Evolutionary conservation across 2,797 vertebrate genomes (phyloP).

Genomic region (Iguana delicatissima): DNA sequence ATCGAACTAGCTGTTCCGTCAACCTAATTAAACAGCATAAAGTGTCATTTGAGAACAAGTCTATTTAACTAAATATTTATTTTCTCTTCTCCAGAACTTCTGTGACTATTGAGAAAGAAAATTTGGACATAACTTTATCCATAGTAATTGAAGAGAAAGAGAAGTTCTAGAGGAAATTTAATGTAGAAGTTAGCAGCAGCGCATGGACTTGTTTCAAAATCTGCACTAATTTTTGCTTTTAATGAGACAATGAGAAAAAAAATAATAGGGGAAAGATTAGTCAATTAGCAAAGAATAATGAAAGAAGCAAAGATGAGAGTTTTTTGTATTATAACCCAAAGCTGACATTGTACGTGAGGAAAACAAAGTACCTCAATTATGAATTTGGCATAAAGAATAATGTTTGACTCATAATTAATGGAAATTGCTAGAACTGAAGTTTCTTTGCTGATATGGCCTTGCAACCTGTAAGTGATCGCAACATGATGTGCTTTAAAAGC

Average conservation of each 20-base stretch:
- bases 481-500: constrained; percentile 49
- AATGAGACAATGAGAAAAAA: constrained; percentile 28
- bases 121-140: not conserved
- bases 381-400: constrained; percentile 68
- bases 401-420: constrained; percentile 68
- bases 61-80: not conserved
- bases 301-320: constrained; percentile 45
- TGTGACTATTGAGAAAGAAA: not conserved
- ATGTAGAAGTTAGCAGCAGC: constrained; percentile 5
- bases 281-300: constrained; percentile 67
- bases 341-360: constrained; percentile 61
- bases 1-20: not conserved
- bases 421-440: constrained; percentile 52
- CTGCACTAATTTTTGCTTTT: constrained; percentile 30
- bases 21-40: not conserved
- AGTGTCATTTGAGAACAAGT: too few species aligned
- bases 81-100: not conserved
- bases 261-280: constrained; percentile 60
- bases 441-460: constrained; percentile 60
- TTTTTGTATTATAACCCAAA: constrained; percentile 62
- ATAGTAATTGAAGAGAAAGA: not conserved
- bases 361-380: constrained; percentile 73
- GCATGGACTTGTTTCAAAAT: constrained; percentile 5
- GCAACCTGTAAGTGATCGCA: constrained; percentile 63
- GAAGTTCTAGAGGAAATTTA: not conserved